Percentiles rank a stretch among this genome's conserved stretches.
These are phyloP conservation scores for Pristionchus entomophagus DNA, from an alignment of 2,888 invertebrate species.

Conservation along the genomic window DNA sequence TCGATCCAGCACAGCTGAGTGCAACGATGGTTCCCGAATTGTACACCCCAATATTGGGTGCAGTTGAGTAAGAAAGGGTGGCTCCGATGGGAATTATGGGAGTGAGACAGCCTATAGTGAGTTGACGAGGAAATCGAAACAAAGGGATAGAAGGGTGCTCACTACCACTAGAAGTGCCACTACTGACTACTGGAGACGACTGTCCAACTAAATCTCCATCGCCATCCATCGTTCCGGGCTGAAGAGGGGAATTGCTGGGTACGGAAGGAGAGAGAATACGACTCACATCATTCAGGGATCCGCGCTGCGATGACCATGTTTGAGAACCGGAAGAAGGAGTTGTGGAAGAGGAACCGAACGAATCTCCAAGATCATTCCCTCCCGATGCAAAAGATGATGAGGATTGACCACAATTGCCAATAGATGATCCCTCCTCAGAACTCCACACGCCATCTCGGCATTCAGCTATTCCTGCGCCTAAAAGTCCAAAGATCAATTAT, in stretches of 20 bases:
- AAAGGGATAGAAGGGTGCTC: background rate
- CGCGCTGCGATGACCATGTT: too few species aligned
- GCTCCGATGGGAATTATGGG: slow-evolving; percentile 7
- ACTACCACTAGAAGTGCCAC: background rate
- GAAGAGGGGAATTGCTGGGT: background rate
- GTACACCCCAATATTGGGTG: slow-evolving; percentile 12
- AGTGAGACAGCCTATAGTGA: slow-evolving; percentile 20
- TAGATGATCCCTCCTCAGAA: background rate
- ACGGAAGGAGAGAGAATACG: background rate
- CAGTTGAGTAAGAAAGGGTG: background rate
- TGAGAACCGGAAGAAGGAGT: background rate
- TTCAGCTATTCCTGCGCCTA: slow-evolving; percentile 33
- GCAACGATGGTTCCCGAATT: background rate
- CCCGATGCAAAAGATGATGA: background rate
- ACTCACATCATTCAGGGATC: background rate
- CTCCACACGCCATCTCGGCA: slow-evolving; percentile 34
- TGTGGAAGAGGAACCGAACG: background rate
- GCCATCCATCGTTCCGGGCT: background rate
- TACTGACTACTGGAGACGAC: background rate
- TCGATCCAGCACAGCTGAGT: background rate
- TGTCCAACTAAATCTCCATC: background rate
- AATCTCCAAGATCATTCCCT: background rate
- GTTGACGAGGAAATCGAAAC: background rate
- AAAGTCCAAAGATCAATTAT: background rate
- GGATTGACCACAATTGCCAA: slow-evolving; percentile 16